phyloP scores from a whole-genome alignment of 2,888 invertebrate species.

The Dicranocentrus wangi region DNA sequence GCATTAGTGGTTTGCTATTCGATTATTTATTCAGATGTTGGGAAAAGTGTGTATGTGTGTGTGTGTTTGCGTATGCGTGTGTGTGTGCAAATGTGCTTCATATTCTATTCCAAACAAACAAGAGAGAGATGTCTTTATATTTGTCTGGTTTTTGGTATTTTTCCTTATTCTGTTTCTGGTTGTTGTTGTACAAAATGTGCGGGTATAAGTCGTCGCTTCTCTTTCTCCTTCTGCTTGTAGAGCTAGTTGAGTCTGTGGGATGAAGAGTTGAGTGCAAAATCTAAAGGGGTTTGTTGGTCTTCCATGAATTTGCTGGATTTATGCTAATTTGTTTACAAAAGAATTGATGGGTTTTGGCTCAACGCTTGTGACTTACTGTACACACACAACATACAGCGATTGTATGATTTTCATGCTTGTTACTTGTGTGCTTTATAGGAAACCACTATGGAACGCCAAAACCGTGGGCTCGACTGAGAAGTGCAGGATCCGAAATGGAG shows the following conservation, averaged over 20 bases:
- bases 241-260: no score
- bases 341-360: background rate
- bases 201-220: no score
- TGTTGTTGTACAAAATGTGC: no score
- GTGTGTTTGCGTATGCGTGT: no score
- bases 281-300: background rate
- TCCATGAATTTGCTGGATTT: slow-evolving; percentile 1
- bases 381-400: slow-evolving; percentile 7
- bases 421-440: slow-evolving; percentile 75
- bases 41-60: no score
- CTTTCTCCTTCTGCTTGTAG: no score
- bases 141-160: background rate
- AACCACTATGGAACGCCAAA: slow-evolving; percentile 80
- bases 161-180: background rate
- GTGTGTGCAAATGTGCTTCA: no score
- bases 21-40: slow-evolving; percentile 23
- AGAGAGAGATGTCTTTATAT: no score
- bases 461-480: slow-evolving; percentile 74
- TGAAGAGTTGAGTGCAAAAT: slow-evolving; percentile 1
- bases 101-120: no score
- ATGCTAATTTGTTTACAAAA: slow-evolving; percentile 13
- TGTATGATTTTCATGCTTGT: no score
- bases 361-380: background rate
- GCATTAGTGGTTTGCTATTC: slow-evolving; percentile 1
- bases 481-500: slow-evolving; percentile 32